These are phyloP conservation scores for Lepidocyrtinus sp. DNA, from an alignment of 2,888 invertebrate species.

Conservation along the genomic window DNA sequence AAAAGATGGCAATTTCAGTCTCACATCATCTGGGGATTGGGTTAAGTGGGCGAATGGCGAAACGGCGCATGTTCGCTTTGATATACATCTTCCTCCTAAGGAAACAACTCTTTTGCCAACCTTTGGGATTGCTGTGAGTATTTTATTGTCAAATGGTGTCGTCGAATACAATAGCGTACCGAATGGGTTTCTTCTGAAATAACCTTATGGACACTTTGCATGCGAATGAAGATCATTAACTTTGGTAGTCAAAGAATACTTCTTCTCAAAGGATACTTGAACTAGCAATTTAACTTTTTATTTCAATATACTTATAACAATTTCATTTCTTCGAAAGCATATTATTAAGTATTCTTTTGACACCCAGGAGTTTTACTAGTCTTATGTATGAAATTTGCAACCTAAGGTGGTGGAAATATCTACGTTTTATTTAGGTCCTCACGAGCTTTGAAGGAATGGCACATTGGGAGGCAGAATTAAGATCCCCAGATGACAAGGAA, in stretches of 20 bases:
- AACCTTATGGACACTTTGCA: neutral
- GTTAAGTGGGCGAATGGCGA: conserved; percentile 58
- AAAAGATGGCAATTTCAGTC: conserved; percentile 35
- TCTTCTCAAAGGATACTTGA: too few species aligned
- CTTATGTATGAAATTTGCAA: too few species aligned
- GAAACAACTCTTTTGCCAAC: neutral
- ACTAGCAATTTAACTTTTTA: too few species aligned
- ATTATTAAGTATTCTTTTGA: too few species aligned
- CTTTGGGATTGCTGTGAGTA: neutral
- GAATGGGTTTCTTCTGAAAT: neutral
- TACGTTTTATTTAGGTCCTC: conserved; percentile 48
- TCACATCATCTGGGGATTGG: conserved; percentile 57
- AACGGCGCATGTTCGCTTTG: conserved; percentile 50
- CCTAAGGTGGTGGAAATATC: neutral
- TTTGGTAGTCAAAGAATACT: too few species aligned
- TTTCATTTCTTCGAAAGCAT: too few species aligned
- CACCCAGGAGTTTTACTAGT: too few species aligned
- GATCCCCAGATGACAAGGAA: conserved; percentile 28
- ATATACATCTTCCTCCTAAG: conserved; percentile 19
- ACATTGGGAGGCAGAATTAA: conserved; percentile 54
- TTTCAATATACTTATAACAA: too few species aligned
- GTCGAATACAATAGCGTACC: neutral
- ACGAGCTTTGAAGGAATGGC: conserved; percentile 58
- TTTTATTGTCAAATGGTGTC: too few species aligned
- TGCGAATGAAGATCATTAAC: neutral